phyloP scores from a whole-genome alignment of 2,888 invertebrate species.

The Hypercompe scribonia region DNA sequence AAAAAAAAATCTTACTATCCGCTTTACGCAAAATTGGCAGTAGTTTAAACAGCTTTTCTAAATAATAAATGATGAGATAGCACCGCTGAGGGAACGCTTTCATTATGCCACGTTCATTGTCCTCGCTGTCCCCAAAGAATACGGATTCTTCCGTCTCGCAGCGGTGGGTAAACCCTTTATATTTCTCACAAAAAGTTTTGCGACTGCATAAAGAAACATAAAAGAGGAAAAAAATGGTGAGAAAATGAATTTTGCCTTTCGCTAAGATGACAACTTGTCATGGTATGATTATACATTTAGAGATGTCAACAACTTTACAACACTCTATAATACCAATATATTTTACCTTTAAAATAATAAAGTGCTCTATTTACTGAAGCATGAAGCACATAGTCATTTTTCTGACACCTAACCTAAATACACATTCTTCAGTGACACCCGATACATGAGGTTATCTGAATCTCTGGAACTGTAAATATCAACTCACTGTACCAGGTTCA shows the following conservation, averaged over 20 bases:
- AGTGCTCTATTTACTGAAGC: neutral
- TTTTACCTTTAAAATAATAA: neutral
- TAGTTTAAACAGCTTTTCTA: slow-evolving; percentile 46
- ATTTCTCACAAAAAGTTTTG: slow-evolving; percentile 64
- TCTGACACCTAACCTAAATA: neutral
- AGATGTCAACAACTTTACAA: neutral
- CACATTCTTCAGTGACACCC: no score
- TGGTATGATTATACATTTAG: slow-evolving; percentile 15
- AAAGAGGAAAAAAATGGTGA: slow-evolving; percentile 61
- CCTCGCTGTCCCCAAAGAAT: slow-evolving; percentile 63
- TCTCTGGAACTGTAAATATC: no score
- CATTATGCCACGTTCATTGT: slow-evolving; percentile 72
- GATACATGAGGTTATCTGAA: no score
- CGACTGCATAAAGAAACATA: slow-evolving; percentile 61
- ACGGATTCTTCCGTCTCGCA: slow-evolving; percentile 61
- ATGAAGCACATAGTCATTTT: neutral
- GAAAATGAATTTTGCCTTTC: slow-evolving; percentile 64
- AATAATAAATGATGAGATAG: slow-evolving; percentile 62
- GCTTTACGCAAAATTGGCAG: slow-evolving; percentile 32
- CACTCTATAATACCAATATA: neutral
- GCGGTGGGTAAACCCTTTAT: slow-evolving; percentile 68
- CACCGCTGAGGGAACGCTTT: slow-evolving; percentile 66
- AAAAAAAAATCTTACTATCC: neutral
- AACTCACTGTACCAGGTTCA: no score
- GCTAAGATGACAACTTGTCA: slow-evolving; percentile 49